phyloP scores from a whole-genome alignment of 2,888 invertebrate genomes.

The Zelleria hepariella region DNA sequence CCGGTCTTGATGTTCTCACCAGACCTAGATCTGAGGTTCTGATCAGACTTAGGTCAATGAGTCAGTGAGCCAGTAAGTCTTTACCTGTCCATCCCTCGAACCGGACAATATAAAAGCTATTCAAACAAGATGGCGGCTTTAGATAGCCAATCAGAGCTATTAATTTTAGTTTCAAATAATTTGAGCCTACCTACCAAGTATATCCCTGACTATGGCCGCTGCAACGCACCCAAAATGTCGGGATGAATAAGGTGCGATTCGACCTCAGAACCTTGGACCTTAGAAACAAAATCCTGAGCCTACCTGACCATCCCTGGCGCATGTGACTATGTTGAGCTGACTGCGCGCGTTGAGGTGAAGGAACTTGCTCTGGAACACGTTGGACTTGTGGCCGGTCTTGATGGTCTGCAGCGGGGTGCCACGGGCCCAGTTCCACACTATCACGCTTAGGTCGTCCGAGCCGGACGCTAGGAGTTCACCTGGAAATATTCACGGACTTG shows the following conservation, averaged over 20 bases:
- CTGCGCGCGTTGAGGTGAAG: slow-evolving; percentile 78
- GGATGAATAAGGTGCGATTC: not conserved
- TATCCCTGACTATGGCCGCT: no score
- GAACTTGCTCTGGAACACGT: slow-evolving; percentile 94
- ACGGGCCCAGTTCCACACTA: slow-evolving; percentile 93
- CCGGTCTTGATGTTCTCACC: slow-evolving; percentile 84
- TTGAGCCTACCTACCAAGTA: no score
- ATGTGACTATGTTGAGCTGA: slow-evolving; percentile 88
- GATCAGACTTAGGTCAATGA: not conserved
- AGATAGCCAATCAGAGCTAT: no score
- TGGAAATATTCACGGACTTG: no score
- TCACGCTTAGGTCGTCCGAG: slow-evolving; percentile 89
- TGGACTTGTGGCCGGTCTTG: slow-evolving; percentile 86
- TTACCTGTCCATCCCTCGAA: not conserved
- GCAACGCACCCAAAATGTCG: no score
- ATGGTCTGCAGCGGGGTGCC: slow-evolving; percentile 77
- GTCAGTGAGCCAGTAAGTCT: not conserved
- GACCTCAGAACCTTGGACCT: not conserved
- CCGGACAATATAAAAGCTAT: no score
- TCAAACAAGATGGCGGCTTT: no score
- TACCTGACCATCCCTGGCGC: slow-evolving; percentile 92
- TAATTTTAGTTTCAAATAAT: no score
- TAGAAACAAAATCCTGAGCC: slow-evolving; percentile 23
- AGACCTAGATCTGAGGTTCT: no score
- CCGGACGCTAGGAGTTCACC: slow-evolving; percentile 87